These are phyloP conservation scores for Drosophila leontia DNA, from an alignment of 1,140 invertebrate species.

Conservation along the genomic window DNA sequence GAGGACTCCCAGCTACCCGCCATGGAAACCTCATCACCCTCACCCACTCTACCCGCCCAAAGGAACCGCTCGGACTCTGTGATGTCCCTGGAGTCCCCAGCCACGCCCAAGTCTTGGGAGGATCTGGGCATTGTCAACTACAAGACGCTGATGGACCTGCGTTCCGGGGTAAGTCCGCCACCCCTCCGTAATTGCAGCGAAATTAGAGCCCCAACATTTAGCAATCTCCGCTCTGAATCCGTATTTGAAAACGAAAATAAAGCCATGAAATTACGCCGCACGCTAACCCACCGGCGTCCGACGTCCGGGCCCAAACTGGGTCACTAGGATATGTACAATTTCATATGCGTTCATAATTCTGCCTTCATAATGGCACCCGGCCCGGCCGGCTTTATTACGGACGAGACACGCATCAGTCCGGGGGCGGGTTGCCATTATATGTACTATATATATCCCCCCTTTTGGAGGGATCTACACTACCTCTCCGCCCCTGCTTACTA, in stretches of 20 bases:
- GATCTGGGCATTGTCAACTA: slow-evolving; percentile 86
- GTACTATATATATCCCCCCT: slow-evolving; percentile 1
- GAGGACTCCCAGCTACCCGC: not conserved
- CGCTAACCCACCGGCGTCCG: slow-evolving; percentile 38
- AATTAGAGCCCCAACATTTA: slow-evolving; percentile 36
- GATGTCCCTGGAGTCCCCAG: slow-evolving; percentile 28
- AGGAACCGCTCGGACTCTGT: slow-evolving; percentile 1
- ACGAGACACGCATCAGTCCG: slow-evolving; percentile 69
- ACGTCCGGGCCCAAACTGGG: slow-evolving; percentile 61
- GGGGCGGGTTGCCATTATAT: slow-evolving; percentile 27
- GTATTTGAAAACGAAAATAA: slow-evolving; percentile 29
- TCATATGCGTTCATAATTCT: slow-evolving; percentile 79
- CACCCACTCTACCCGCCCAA: slow-evolving; percentile 11
- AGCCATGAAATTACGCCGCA: slow-evolving; percentile 53
- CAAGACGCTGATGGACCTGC: slow-evolving; percentile 86
- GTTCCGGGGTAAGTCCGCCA: slow-evolving; percentile 86
- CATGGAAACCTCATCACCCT: not conserved
- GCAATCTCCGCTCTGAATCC: slow-evolving; percentile 13
- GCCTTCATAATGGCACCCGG: slow-evolving; percentile 58
- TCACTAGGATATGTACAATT: slow-evolving; percentile 77
- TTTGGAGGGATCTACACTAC: slow-evolving; percentile 3
- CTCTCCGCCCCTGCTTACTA: slow-evolving; percentile 21
- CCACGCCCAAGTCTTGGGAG: slow-evolving; percentile 85
- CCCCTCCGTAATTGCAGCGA: slow-evolving; percentile 22
- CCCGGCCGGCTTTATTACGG: slow-evolving; percentile 52